These are phyloP conservation scores for Sycophila texana DNA, from an alignment of 2,888 invertebrate species.

Conservation along the genomic window DNA sequence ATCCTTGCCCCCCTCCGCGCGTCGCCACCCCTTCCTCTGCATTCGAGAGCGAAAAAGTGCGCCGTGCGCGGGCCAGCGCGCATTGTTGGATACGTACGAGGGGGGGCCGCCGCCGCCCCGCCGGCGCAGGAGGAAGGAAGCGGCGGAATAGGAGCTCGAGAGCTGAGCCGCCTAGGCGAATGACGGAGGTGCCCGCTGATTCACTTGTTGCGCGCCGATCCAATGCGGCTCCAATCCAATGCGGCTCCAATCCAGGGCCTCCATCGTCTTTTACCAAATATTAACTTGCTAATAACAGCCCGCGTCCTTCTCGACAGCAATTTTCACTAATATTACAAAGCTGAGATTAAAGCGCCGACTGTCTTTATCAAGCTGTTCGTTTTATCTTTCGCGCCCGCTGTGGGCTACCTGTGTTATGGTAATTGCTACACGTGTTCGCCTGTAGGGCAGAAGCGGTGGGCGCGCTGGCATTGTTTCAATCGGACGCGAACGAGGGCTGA, in stretches of 20 bases:
- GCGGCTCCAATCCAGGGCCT: no score
- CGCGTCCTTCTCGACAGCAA: no score
- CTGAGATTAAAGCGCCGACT: neutral
- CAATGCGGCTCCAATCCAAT: slow-evolving; percentile 10
- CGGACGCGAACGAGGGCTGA: neutral
- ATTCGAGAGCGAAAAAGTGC: slow-evolving; percentile 39
- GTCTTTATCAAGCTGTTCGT: slow-evolving; percentile 26
- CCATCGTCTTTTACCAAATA: no score
- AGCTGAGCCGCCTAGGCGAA: neutral
- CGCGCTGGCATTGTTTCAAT: slow-evolving; percentile 68
- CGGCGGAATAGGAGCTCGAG: neutral
- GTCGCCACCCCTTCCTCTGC: slow-evolving; percentile 18
- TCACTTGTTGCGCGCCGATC: slow-evolving; percentile 4
- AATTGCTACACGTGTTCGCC: slow-evolving; percentile 68
- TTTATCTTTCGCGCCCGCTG: slow-evolving; percentile 34
- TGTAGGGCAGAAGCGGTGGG: slow-evolving; percentile 31
- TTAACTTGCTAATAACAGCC: no score
- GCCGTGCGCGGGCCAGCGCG: neutral
- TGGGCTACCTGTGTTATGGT: slow-evolving; percentile 65
- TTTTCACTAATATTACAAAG: no score
- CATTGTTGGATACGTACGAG: slow-evolving; percentile 10
- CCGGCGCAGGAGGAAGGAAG: neutral
- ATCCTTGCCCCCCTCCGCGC: slow-evolving; percentile 12
- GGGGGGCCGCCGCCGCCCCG: neutral
- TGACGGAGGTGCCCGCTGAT: slow-evolving; percentile 1